Conservation (phyloP, 1,140 invertebrate genomes). For the Bilobella aurantiaca region DNA sequence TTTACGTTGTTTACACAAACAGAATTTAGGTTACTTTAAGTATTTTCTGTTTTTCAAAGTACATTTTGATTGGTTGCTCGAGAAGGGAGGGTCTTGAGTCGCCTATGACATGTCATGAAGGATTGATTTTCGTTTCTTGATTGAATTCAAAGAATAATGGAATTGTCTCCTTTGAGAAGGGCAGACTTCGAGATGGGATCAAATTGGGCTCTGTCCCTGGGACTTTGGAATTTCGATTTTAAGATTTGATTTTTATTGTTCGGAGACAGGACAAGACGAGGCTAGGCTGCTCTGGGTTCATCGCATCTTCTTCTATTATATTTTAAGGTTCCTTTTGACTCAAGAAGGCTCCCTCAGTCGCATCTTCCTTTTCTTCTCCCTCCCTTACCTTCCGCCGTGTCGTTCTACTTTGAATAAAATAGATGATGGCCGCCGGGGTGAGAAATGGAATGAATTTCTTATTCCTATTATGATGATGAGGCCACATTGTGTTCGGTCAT, state of each 20-base stretch:
- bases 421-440: background rate
- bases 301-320: background rate
- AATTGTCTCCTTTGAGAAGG: constrained; percentile 1
- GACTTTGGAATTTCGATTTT: background rate
- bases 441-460: background rate
- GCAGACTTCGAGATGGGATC: too few relatives aligned
- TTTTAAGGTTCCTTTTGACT: too few relatives aligned
- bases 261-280: background rate
- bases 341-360: background rate
- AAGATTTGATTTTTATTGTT: background rate
- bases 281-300: background rate
- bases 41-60: background rate
- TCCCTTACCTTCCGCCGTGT: too few relatives aligned
- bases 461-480: background rate
- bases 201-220: background rate
- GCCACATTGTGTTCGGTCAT: background rate
- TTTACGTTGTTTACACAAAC: background rate
- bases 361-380: background rate
- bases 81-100: background rate
- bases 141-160: constrained; percentile 5
- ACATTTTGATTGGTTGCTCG: background rate
- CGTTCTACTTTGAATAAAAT: background rate
- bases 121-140: background rate
- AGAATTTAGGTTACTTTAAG: background rate
- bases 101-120: background rate